Conservation (phyloP, 2,888 invertebrate genomes). For the Epinotia nisella region DNA sequence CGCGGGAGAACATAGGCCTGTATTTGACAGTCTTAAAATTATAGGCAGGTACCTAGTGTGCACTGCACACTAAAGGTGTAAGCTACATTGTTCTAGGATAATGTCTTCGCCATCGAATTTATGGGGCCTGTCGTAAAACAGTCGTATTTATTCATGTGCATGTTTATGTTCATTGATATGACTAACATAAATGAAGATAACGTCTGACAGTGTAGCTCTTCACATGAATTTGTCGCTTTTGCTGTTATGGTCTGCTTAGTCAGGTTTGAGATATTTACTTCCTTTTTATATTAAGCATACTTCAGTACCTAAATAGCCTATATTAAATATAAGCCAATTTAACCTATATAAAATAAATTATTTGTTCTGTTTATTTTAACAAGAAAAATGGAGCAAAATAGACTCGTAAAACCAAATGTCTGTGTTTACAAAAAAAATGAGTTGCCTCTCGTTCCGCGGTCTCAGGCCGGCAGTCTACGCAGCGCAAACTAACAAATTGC, state of each 20-base stretch:
- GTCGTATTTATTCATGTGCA: slow-evolving; percentile 72
- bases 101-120: slow-evolving; percentile 65
- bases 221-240: slow-evolving; percentile 35
- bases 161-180: slow-evolving; percentile 74
- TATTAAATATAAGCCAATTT: too few species aligned
- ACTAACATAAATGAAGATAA: slow-evolving; percentile 55
- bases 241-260: slow-evolving; percentile 4
- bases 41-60: not conserved
- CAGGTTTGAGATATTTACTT: not conserved
- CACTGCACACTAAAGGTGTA: slow-evolving; percentile 36
- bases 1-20: too few species aligned
- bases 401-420: slow-evolving; percentile 41
- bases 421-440: slow-evolving; percentile 51
- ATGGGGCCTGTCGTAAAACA: slow-evolving; percentile 66
- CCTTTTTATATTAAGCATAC: too few species aligned
- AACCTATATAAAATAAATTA: not conserved
- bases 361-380: not conserved
- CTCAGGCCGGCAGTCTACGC: slow-evolving; percentile 49
- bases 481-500: slow-evolving; percentile 64
- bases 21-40: not conserved
- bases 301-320: too few species aligned
- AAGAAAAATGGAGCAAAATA: slow-evolving; percentile 10
- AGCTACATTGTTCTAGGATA: slow-evolving; percentile 52
- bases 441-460: slow-evolving; percentile 48
- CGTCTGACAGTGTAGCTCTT: slow-evolving; percentile 38